phyloP scores from a whole-genome alignment of 2,113 vertebrate species.

The Sceloporus tristichus region DNA sequence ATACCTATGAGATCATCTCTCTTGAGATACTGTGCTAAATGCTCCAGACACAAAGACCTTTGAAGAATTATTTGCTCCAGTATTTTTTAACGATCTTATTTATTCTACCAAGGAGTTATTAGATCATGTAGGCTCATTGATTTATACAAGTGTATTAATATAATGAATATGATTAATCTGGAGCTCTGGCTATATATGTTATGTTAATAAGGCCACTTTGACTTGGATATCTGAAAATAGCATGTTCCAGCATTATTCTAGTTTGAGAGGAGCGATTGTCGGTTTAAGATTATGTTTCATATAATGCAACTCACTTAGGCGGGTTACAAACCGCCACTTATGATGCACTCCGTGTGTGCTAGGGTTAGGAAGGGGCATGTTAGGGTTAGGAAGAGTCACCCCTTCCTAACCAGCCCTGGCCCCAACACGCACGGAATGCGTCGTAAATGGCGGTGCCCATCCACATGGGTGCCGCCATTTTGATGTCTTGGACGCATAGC shows the following conservation, averaged over 20 bases:
- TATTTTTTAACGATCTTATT: conserved; percentile 17
- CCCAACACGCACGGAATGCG: too few relatives aligned
- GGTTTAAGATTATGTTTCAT: conserved; percentile 26
- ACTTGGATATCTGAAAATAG: conserved; percentile 24
- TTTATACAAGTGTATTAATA: conserved; percentile 19
- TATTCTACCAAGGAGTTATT: conserved; percentile 20
- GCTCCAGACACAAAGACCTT: conserved; percentile 22
- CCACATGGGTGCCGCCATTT: too few relatives aligned
- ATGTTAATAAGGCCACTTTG: background rate
- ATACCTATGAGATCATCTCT: conserved; percentile 37
- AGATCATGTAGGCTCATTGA: background rate
- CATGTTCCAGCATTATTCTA: background rate
- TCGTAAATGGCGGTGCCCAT: too few relatives aligned
- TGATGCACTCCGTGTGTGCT: too few relatives aligned
- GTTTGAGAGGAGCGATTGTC: conserved; percentile 9
- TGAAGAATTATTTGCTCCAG: conserved; percentile 34
- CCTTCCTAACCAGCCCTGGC: too few relatives aligned
- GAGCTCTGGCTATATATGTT: background rate
- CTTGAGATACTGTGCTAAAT: background rate
- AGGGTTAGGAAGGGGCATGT: too few relatives aligned
- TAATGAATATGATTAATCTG: background rate
- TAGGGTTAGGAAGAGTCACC: too few relatives aligned
- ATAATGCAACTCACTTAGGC: background rate
- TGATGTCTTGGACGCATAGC: too few relatives aligned
- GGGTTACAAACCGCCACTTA: too few relatives aligned